Evolutionary conservation across 2,888 invertebrate species (phyloP).

Genomic region (Calameuta filiformis): DNA sequence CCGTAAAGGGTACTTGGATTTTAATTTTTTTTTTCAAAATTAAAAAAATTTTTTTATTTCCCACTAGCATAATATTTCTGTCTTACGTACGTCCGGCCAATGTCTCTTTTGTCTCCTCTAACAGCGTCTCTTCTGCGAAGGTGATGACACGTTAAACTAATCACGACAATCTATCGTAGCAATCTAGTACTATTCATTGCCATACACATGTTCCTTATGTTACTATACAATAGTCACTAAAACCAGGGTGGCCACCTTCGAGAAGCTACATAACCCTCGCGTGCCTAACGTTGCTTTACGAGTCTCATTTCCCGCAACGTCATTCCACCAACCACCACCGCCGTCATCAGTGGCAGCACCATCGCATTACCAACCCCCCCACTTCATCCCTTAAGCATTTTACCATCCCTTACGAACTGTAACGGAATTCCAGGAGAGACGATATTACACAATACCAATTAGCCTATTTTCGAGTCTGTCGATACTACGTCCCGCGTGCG

Average conservation of each 20-base stretch:
- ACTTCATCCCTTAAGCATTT: not conserved
- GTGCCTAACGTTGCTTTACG: conserved; percentile 57
- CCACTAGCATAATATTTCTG: rapidly evolving
- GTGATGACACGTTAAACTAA: not conserved
- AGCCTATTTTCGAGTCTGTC: not conserved
- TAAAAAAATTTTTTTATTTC: not conserved
- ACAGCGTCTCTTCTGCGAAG: not conserved
- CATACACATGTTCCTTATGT: not conserved
- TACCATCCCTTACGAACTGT: not conserved
- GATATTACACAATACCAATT: not conserved
- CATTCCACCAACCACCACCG: conserved; percentile 43
- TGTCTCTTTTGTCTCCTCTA: not conserved
- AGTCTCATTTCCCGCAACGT: conserved; percentile 59
- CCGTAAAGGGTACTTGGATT: not conserved
- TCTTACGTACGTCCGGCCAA: not conserved
- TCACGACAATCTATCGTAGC: not conserved
- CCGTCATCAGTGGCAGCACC: conserved; percentile 13
- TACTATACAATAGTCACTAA: not conserved
- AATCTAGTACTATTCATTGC: not conserved
- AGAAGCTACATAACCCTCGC: conserved; percentile 40
- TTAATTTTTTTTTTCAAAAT: conserved; percentile 1
- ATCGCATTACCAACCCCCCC: conserved; percentile 19
- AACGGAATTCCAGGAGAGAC: not conserved
- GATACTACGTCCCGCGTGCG: not conserved
- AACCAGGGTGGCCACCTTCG: conserved; percentile 15